Base-by-base conservation (phyloP, 2,888 invertebrate species). In the Cartodere bifasciata region DNA sequence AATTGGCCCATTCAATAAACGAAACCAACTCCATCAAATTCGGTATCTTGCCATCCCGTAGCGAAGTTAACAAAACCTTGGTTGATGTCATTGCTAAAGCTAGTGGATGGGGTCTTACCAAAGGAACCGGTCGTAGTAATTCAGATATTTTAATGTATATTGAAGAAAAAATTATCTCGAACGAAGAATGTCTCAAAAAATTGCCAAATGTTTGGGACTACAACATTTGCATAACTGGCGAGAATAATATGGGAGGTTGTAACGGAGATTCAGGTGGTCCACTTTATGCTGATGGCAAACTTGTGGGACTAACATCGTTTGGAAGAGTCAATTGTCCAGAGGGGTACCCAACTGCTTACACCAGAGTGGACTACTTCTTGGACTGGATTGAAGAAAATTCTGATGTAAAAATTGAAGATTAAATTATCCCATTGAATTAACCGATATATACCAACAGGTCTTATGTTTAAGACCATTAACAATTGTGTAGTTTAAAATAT, bases 261-360 rank as follows among this genome's bases (percentile, higher is more conserved):
- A 33, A 41, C 10, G 48, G 48, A n/a, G 49, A 49, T 32, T 48
- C 47, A 5, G 48, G 48, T 11, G 39, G 45, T 20, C 46, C 48
- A 15, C 21, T 48, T n/a, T 25, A 40, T n/a, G 27, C 34, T 10
- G 31, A 40, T 33, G 41, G 37, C 2, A 28, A 29, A 4, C 40
- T 41, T 13, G 41, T 48, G 34, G 49, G 48, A 5, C 10, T 49
- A 7, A 40, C 41, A 9, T 48, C 48, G 2, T 42, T 44, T 28
- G 49, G 48, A 4, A 36, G 42, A 3, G 23, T 29, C n/a, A 26
- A 35, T 4, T 48, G 48, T 26, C 43, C 44, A 34, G 30, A 36
- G 16, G 42, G 46, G 22, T 31, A 35, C 16, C 48, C 47, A 16
- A 45, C 48, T 4, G 43, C 42, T 22, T 49, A 39, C 25, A 46